phyloP scores from a whole-genome alignment of 2,113 vertebrate genomes.

The Lathamus discolor region DNA sequence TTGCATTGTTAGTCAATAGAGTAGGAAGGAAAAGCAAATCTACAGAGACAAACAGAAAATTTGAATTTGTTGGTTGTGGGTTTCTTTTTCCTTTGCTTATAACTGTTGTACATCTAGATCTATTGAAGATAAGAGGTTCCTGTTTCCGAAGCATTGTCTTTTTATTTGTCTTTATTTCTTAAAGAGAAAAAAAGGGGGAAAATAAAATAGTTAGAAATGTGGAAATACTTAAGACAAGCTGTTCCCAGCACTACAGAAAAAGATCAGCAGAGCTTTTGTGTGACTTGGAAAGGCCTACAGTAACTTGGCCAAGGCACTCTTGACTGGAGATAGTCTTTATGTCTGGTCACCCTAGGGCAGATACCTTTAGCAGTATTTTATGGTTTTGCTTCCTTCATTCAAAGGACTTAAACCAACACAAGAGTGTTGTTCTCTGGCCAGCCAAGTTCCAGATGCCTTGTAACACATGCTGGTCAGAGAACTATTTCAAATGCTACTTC shows the following conservation, averaged over 20 bases:
- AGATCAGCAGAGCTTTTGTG: not conserved
- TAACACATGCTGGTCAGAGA: not conserved
- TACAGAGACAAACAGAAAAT: not conserved
- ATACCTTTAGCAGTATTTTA: not conserved
- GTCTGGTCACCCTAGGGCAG: not conserved
- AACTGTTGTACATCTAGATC: not conserved
- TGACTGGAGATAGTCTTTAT: not conserved
- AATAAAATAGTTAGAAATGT: not conserved
- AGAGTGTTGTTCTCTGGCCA: not conserved
- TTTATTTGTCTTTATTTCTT: not conserved
- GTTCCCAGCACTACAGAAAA: not conserved
- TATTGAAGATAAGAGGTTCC: not conserved
- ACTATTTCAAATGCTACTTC: slow-evolving; percentile 13
- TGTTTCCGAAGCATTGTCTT: not conserved
- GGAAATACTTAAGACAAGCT: not conserved
- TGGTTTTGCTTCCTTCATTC: not conserved
- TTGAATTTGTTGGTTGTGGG: not conserved
- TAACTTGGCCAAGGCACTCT: not conserved
- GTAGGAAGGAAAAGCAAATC: not conserved
- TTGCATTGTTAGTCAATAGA: not conserved
- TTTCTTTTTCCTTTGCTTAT: not conserved
- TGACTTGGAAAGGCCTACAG: not conserved
- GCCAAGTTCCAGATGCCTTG: not conserved
- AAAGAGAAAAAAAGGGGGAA: not conserved
- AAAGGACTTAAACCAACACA: not conserved